phyloP scores from a whole-genome alignment of 2,888 invertebrate species.

The Dermolepida albohirtum region DNA sequence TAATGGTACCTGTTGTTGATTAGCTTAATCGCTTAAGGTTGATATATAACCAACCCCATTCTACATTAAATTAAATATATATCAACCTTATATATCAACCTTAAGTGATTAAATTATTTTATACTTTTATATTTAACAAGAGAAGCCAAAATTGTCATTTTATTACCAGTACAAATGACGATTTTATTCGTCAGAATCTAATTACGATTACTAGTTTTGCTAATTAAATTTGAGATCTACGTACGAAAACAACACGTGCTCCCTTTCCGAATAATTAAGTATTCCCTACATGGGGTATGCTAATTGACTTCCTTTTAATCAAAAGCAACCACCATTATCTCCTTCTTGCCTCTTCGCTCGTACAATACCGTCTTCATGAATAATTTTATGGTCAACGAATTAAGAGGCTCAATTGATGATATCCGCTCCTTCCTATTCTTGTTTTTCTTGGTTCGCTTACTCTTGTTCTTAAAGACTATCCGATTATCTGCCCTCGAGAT shows the following conservation, averaged over 20 bases:
- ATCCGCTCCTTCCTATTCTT: slow-evolving; percentile 41
- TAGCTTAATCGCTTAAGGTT: too few species aligned
- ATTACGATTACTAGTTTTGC: slow-evolving; percentile 1
- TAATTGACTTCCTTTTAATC: too few species aligned
- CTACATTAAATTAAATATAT: too few species aligned
- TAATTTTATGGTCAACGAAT: slow-evolving; percentile 46
- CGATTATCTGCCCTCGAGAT: slow-evolving; percentile 9
- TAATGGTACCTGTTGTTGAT: too few species aligned
- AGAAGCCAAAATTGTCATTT: too few species aligned
- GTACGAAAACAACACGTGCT: neutral
- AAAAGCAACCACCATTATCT: neutral
- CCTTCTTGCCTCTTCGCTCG: slow-evolving; percentile 8
- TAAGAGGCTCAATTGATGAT: slow-evolving; percentile 44
- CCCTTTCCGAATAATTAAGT: neutral
- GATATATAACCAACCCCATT: too few species aligned
- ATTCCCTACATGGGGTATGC: neutral
- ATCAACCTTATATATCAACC: too few species aligned
- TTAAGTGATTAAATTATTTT: too few species aligned
- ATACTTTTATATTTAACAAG: too few species aligned
- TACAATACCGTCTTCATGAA: slow-evolving; percentile 39
- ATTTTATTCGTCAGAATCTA: neutral
- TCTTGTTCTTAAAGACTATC: slow-evolving; percentile 8
- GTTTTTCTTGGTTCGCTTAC: slow-evolving; percentile 9
- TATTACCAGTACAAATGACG: too few species aligned
- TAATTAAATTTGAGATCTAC: neutral